Conservation (phyloP, 2,113 vertebrate species). For the Scolopax mira region DNA sequence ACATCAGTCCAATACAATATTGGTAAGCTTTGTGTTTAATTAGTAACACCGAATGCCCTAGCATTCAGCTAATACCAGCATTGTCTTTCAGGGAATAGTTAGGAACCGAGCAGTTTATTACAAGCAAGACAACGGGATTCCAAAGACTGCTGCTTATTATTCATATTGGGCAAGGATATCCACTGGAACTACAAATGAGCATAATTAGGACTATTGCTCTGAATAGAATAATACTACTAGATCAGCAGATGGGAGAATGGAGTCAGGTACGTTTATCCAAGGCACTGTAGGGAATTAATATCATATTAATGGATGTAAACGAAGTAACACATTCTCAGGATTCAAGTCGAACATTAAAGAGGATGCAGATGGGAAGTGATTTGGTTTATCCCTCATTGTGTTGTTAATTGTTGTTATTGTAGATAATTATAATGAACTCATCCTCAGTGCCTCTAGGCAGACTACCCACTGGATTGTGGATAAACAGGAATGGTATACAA, state of each 20-base stretch:
- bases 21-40: background rate
- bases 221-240: background rate
- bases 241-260: slow-evolving; percentile 21
- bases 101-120: background rate
- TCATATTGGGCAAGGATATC: background rate
- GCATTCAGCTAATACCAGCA: background rate
- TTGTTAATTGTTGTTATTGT: slow-evolving; percentile 45
- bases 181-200: slow-evolving; percentile 25
- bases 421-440: slow-evolving; percentile 25
- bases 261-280: slow-evolving; percentile 31
- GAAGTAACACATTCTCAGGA: background rate
- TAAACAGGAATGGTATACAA: slow-evolving; percentile 30
- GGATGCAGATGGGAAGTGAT: slow-evolving; percentile 29
- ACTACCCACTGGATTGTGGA: slow-evolving; percentile 2
- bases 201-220: slow-evolving; percentile 11
- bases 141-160: background rate
- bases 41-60: background rate
- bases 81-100: background rate
- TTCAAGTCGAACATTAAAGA: background rate
- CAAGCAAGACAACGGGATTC: background rate
- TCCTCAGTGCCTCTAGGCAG: background rate
- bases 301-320: background rate
- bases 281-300: slow-evolving; percentile 8
- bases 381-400: slow-evolving; percentile 20
- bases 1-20: background rate